phyloP scores from a whole-genome alignment of 2,888 invertebrate genomes.

The Callyntrura guangdongensis region DNA sequence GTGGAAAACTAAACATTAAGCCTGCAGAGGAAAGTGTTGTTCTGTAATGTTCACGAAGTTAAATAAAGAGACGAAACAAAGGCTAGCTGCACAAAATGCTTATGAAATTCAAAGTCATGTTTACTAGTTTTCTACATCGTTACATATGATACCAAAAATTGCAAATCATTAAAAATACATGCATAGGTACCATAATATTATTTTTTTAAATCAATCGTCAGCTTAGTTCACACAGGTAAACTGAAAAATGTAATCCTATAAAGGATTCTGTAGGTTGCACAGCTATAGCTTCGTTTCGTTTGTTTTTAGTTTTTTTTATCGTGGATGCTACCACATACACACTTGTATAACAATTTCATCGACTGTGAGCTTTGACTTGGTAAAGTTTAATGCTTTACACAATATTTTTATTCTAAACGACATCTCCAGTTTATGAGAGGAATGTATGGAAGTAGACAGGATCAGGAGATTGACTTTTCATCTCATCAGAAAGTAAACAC shows the following conservation, averaged over 20 bases:
- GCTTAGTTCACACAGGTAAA: background rate
- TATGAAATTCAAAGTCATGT: constrained; percentile 74
- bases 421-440: background rate
- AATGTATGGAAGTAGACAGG: background rate
- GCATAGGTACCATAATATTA: background rate
- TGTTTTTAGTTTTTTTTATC: background rate
- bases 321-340: background rate
- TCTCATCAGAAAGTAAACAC: constrained; percentile 11
- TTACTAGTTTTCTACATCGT: background rate
- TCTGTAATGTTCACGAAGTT: background rate
- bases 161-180: background rate
- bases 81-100: background rate
- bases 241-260: background rate
- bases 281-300: background rate
- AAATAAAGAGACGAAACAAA: background rate
- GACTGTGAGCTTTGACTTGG: constrained; percentile 51
- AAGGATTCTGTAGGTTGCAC: background rate
- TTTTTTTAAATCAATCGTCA: background rate
- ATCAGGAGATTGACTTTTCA: constrained; percentile 20
- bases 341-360: background rate
- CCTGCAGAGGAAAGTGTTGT: background rate
- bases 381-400: constrained; percentile 70
- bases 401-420: constrained; percentile 26
- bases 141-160: background rate
- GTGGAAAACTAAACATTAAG: background rate